A percentile compares a stretch with the other conserved stretches of the same genome.
These are phyloP conservation scores for Cygnus olor DNA, from an alignment of 2,797 vertebrate genomes.

Conservation along the genomic window DNA sequence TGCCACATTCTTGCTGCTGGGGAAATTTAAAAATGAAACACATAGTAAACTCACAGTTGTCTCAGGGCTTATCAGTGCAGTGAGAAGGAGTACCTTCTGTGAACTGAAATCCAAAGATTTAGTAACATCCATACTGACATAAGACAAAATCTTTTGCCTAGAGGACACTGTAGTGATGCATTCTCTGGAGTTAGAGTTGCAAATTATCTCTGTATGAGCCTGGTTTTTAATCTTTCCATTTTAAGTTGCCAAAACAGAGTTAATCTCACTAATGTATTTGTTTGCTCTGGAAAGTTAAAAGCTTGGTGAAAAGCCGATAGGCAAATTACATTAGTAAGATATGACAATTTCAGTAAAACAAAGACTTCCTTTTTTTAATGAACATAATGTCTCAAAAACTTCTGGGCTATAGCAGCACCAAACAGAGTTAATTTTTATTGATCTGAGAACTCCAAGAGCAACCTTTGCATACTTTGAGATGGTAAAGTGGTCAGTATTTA, in stretches of 20 bases:
- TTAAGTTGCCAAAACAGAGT: background rate
- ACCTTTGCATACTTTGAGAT: background rate
- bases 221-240: background rate
- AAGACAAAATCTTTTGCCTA: conserved; percentile 9
- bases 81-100: background rate
- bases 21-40: conserved; percentile 33
- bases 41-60: background rate
- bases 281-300: conserved; percentile 38
- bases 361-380: background rate
- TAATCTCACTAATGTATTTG: background rate
- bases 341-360: background rate
- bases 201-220: background rate
- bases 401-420: background rate
- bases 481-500: background rate
- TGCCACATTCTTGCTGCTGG: background rate
- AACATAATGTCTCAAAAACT: background rate
- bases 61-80: background rate
- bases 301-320: background rate
- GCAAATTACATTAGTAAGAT: background rate
- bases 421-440: background rate
- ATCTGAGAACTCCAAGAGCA: conserved; percentile 12
- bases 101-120: conserved; percentile 5
- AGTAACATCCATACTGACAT: background rate
- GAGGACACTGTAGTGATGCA: background rate
- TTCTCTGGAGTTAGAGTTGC: background rate